phyloP scores from a whole-genome alignment of 1,140 invertebrate species.

The Apis dorsata region DNA sequence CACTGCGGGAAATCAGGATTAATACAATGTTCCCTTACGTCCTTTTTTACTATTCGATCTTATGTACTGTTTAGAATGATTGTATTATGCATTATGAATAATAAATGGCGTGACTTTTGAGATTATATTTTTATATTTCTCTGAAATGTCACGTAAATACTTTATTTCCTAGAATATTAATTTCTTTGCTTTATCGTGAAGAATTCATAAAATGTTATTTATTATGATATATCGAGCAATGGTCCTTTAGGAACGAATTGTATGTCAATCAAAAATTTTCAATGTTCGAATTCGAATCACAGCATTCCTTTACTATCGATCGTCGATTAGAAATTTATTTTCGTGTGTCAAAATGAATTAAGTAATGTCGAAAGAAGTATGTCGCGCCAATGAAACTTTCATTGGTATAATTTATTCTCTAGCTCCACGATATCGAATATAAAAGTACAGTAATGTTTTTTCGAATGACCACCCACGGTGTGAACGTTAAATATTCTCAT shows the following conservation, averaged over 20 bases:
- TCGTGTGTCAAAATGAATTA: not conserved
- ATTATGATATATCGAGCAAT: too few species aligned
- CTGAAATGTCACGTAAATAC: not conserved
- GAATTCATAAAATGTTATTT: too few species aligned
- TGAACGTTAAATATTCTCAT: not conserved
- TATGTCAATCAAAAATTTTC: too few species aligned
- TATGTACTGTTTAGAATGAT: not conserved
- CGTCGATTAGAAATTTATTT: not conserved
- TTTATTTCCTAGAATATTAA: too few species aligned
- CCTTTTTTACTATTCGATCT: not conserved
- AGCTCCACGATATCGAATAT: slow-evolving; percentile 6
- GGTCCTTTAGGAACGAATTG: too few species aligned
- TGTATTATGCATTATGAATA: not conserved
- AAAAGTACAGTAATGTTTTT: slow-evolving; percentile 16
- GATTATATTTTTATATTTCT: not conserved
- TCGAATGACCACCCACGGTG: slow-evolving; percentile 30
- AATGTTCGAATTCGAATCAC: not conserved
- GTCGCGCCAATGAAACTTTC: not conserved
- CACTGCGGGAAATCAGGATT: not conserved
- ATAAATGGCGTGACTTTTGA: slow-evolving; percentile 7
- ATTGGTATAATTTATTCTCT: not conserved
- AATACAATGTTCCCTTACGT: not conserved
- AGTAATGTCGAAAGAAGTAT: not conserved
- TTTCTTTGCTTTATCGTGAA: too few species aligned
- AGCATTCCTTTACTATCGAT: not conserved